Conservation (phyloP, 1,140 invertebrate species). For the Drosophila jambulina region DNA sequence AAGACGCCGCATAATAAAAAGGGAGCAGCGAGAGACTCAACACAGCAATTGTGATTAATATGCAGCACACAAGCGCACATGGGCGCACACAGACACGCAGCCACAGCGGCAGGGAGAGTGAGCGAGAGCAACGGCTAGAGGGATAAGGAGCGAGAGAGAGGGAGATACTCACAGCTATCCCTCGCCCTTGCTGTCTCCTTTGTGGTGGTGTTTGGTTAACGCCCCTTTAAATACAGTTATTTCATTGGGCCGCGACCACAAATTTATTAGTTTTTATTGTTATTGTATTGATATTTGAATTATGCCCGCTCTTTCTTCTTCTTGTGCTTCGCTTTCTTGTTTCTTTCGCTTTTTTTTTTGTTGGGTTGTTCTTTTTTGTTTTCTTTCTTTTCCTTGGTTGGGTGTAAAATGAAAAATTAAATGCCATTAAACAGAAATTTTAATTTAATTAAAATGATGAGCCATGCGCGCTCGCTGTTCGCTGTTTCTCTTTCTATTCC, state of each 20-base stretch:
- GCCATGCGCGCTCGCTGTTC: conserved; percentile 5
- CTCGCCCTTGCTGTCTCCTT: conserved; percentile 38
- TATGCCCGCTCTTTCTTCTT: conserved; percentile 39
- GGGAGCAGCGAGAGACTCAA: conserved; percentile 30
- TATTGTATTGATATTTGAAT: conserved; percentile 80
- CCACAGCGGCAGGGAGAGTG: conserved; percentile 3
- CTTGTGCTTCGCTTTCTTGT: background rate
- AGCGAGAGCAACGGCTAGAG: background rate
- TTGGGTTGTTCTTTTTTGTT: background rate
- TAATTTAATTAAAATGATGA: conserved; percentile 53
- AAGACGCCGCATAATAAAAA: conserved; percentile 56
- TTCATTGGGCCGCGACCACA: conserved; percentile 84
- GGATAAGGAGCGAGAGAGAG: background rate
- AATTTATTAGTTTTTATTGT: conserved; percentile 82
- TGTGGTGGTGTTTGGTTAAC: conserved; percentile 82
- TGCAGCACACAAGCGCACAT: conserved; percentile 29
- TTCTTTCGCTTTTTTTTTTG: background rate
- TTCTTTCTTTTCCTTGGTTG: background rate
- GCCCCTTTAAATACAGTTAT: conserved; percentile 85
- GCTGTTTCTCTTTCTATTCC: conserved; percentile 15
- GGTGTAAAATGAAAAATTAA: conserved; percentile 38
- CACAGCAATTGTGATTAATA: conserved; percentile 54
- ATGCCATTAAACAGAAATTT: conserved; percentile 52
- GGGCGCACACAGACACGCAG: background rate
- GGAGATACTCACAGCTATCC: background rate